Evolutionary conservation across 2,113 vertebrate genomes (phyloP).

Genomic region (Tonatia bakeri): DNA sequence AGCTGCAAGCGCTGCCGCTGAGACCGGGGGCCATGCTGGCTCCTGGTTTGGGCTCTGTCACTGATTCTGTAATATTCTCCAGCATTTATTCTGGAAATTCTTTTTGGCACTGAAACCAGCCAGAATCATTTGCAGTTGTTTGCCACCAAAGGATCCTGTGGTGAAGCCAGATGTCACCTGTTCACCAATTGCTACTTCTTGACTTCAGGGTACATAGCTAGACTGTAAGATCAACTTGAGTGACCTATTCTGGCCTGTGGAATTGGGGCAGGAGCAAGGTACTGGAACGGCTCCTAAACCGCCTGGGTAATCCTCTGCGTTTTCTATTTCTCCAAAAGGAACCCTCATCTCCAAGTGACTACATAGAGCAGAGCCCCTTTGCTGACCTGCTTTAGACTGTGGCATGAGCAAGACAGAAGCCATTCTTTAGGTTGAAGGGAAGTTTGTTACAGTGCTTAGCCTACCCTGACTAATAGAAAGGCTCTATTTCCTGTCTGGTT

Average conservation of each 20-base stretch:
- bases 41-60: not conserved
- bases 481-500: not conserved
- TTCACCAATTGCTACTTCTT: not conserved
- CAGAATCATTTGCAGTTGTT: not conserved
- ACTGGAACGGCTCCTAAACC: too few relatives aligned
- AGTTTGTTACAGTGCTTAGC: not conserved
- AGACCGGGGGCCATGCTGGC: too few relatives aligned
- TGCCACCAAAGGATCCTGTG: not conserved
- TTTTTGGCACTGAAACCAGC: not conserved
- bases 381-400: not conserved
- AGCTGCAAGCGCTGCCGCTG: not conserved
- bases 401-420: too few relatives aligned
- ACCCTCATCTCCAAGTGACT: not conserved
- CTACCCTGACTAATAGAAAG: not conserved
- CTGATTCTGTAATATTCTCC: not conserved
- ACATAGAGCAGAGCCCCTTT: rapidly evolving
- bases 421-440: not conserved
- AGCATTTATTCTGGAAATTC: not conserved
- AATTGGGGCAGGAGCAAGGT: not conserved
- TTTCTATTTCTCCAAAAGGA: not conserved
- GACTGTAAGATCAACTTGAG: not conserved
- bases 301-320: rapidly evolving
- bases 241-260: not conserved
- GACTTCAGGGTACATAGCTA: not conserved
- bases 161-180: not conserved